Conservation (phyloP, 2,888 invertebrate species). For the Pandemis heparana region DNA sequence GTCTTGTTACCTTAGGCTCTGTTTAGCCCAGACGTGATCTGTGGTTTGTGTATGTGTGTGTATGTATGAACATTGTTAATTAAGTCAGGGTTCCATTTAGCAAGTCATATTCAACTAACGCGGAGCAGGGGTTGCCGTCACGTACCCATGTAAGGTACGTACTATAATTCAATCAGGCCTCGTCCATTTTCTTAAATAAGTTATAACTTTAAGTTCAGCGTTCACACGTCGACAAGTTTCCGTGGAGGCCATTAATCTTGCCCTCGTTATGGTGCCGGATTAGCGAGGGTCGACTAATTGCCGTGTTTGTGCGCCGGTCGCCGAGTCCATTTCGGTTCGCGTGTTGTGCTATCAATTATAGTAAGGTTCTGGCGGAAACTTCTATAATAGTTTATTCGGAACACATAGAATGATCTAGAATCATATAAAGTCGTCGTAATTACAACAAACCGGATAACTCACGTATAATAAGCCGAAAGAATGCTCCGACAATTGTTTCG, state of each 20-base stretch:
- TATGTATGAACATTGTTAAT: too few species aligned
- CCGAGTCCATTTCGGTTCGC: slow-evolving; percentile 8
- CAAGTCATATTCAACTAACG: background rate
- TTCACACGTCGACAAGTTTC: slow-evolving; percentile 2
- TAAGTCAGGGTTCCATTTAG: background rate
- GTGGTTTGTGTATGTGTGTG: too few species aligned
- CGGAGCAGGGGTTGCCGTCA: background rate
- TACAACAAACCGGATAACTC: too few species aligned
- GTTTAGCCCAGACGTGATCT: too few species aligned
- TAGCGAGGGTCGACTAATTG: slow-evolving; percentile 37
- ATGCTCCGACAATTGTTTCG: too few species aligned
- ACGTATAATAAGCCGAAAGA: too few species aligned
- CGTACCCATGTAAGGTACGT: background rate
- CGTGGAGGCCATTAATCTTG: slow-evolving; percentile 27
- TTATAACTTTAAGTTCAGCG: slow-evolving; percentile 34
- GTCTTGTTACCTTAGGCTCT: too few species aligned
- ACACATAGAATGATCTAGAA: background rate
- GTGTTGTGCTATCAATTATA: slow-evolving; percentile 3
- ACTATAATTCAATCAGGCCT: background rate
- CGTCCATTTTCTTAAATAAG: slow-evolving; percentile 23
- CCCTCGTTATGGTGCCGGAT: slow-evolving; percentile 28
- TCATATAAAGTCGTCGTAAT: too few species aligned
- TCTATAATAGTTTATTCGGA: background rate
- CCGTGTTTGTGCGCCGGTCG: slow-evolving; percentile 23
- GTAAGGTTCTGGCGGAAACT: background rate